phyloP scores from a whole-genome alignment of 2,113 vertebrate genomes.

The Tamias sibiricus region DNA sequence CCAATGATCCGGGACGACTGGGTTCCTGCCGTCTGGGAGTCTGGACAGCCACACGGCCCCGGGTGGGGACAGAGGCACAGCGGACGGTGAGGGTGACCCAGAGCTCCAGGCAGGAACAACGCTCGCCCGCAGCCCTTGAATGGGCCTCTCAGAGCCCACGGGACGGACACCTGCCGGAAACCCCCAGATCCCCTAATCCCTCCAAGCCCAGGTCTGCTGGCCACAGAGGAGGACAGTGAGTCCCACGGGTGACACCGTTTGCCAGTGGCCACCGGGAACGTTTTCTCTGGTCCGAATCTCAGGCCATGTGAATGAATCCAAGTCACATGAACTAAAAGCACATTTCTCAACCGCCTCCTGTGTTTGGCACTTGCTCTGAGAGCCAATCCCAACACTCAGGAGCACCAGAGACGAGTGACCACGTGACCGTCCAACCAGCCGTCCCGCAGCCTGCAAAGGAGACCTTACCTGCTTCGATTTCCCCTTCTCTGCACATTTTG shows the following conservation, averaged over 20 bases:
- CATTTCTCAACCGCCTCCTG: background rate
- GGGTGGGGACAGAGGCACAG: fast-evolving
- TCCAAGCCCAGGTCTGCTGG: too few relatives aligned
- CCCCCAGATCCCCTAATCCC: background rate
- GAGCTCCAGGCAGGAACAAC: background rate
- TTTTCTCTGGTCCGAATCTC: background rate
- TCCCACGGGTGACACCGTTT: background rate
- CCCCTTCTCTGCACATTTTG: constrained; percentile 93
- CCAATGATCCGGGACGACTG: fast-evolving
- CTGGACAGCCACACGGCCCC: fast-evolving
- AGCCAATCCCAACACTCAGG: fast-evolving
- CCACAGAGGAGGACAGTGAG: background rate
- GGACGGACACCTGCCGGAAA: background rate
- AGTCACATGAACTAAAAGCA: background rate
- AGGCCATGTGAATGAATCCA: background rate
- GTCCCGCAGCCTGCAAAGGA: background rate
- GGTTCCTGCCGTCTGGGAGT: fast-evolving
- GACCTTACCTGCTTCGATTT: constrained; percentile 96
- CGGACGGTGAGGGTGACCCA: background rate
- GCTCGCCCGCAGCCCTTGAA: fast-evolving
- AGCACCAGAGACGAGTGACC: fast-evolving
- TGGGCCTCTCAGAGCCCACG: background rate
- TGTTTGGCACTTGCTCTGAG: fast-evolving
- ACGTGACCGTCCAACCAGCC: background rate
- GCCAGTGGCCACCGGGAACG: background rate